Evolutionary conservation across 2,113 vertebrate genomes (phyloP), one percentile per base, ranked within the genome.

Genomic region (Forbesichthys papilliferus): DNA sequence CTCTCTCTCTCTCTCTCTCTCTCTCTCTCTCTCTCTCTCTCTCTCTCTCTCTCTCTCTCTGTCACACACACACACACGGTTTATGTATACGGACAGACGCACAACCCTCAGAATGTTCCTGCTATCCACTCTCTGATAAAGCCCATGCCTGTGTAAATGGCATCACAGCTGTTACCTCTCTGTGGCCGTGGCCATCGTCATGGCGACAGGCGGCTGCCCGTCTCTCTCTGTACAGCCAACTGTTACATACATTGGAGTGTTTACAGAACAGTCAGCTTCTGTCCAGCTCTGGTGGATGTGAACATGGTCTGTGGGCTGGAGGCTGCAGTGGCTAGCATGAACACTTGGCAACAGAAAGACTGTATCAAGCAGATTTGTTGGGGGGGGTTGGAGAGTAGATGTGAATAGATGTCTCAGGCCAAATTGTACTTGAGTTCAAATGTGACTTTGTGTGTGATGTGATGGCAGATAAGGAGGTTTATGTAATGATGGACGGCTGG

Each of bases 161-260:
- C 11, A 63, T n/a, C 36, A 78, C 85, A 86, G 85, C 79, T 90
- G 88, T 16, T 7, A 48, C 11, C 77, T 73, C 73, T 80, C 75
- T 82, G 74, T 79, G 11, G 73, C 69, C 20, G 74, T 79, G 11
- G 73, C 69, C 20, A 58, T 84, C 68, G 9, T 51, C 54, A 42
- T 14, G 11, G 71, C 9, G 34, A 82, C 81, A 62, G 77, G 46
- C 48, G n/a, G 51, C 76, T 82, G 80, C 5, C 27, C 27, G 1
- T 27, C 58, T 36, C 55, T 66, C 59, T 3, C 59, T 9, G 12
- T 33, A 27, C 74, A 66, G 66, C 66, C 75, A 72, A 68, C 64
- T 75, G 77, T 74, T 74, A 7, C 11, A 16, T 0, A 16, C n/a
- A n/a, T n/a, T 54, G 18, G 27, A 20, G 11, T 48, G 71, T 53